Evolutionary conservation across 1,140 invertebrate species (phyloP), one percentile per base, ranked within the genome.

Genomic region (Drosophila santomea): DNA sequence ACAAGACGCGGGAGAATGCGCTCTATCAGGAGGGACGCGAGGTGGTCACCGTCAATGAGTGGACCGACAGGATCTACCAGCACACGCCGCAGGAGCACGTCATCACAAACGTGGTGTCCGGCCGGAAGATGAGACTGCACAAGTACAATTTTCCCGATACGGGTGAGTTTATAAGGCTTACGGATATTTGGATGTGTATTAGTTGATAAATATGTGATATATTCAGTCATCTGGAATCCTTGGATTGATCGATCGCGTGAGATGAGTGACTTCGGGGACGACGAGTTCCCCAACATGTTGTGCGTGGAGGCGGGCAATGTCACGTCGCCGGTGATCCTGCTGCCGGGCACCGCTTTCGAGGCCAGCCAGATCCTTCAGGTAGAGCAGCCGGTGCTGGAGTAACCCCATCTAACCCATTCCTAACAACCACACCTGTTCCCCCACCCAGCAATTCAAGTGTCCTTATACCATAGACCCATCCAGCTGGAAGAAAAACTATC

Each of bases 61-160:
- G 97, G 96, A 98, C 97, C 62, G 97, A 98, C 93, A 95, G 97
- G 86, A 95, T 98, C 84, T 98, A 98, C 93, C 97, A 97, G 93
- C 97, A 98, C 91, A 98, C 97, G 23, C 96, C 97, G 73, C 96
- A 97, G 80, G 97, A 98, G 91, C 97, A 98, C 93, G 96, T 97
- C 90, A 97, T 98, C 81, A 97, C 97, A 47, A 98, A 98, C 93
- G 97, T 98, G 23, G 97, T 98, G 11, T 97, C 97, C 62, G 97
- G 97, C 7, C 93, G 97, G 50, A 98, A 97, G 93, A 97, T 98
- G 96, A 94, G 96, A 78, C 95, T 98, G 84, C 96, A 97, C 90
- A 98, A 98, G 92, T 97, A 97, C 91, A 98, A 98, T 93, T 97
- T 98, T 92, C 97, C 97, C 1, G 97, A 98, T 90, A 98, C 97